Conservation (phyloP, 2,797 vertebrate genomes). For the Nannoperca australis region DNA sequence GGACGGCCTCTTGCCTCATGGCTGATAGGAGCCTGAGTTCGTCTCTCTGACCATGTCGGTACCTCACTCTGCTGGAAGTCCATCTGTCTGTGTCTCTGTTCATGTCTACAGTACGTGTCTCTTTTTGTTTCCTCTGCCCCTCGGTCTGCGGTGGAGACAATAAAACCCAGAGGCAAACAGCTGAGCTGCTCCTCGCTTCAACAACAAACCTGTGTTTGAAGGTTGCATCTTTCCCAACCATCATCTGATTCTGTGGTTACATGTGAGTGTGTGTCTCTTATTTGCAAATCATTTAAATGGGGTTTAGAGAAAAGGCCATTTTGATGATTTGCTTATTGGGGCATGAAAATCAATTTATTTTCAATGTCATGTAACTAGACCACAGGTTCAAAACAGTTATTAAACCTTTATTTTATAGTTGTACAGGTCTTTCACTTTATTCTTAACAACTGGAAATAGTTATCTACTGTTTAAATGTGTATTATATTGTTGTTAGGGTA, state of each 20-base stretch:
- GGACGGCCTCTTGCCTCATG: not conserved
- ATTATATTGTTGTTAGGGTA: not conserved
- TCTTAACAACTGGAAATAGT: not conserved
- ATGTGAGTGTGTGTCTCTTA: constrained; percentile 34
- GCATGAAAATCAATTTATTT: constrained; percentile 19
- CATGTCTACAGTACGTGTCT: not conserved
- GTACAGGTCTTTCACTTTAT: not conserved
- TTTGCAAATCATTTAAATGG: constrained; percentile 6
- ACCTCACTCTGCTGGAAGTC: too few species aligned
- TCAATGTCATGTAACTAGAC: not conserved
- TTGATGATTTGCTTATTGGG: not conserved
- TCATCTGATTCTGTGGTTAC: constrained; percentile 61
- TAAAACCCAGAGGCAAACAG: constrained; percentile 41
- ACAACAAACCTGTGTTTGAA: constrained; percentile 58
- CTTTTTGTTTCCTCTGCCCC: constrained; percentile 1
- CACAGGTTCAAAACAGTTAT: constrained; percentile 3
- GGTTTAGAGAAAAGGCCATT: constrained; percentile 10
- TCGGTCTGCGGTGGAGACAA: constrained; percentile 6
- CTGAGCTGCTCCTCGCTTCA: constrained; percentile 45
- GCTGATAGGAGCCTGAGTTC: not conserved
- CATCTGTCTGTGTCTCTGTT: not conserved
- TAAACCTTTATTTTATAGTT: not conserved
- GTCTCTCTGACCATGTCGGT: too few species aligned
- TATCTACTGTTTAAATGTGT: constrained; percentile 1
- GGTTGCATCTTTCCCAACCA: constrained; percentile 54